Conservation (phyloP, 2,113 vertebrate genomes). For the Terrapene triunguis region DNA sequence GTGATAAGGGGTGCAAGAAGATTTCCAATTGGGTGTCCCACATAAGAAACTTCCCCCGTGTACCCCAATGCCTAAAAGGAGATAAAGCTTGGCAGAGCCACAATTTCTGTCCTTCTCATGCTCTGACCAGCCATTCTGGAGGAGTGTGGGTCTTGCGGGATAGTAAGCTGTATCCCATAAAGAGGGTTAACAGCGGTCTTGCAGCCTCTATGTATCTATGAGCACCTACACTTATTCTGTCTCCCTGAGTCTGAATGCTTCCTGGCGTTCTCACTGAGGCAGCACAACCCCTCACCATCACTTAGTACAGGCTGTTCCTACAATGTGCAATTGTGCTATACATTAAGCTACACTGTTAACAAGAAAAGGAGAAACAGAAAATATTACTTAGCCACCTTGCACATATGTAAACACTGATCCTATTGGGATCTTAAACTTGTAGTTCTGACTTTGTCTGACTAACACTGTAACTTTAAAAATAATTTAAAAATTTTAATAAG, state of each 20-base stretch:
- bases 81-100: background rate
- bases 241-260: background rate
- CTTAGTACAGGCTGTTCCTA: background rate
- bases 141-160: background rate
- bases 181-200: fast-evolving
- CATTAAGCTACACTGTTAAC: background rate
- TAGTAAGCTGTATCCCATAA: background rate
- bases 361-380: background rate
- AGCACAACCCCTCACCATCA: background rate
- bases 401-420: background rate
- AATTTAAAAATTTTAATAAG: background rate
- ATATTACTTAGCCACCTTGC: background rate
- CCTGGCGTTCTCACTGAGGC: background rate
- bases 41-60: background rate
- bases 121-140: background rate
- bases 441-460: background rate
- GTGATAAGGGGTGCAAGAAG: background rate
- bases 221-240: background rate
- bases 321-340: background rate
- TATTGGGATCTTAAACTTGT: background rate
- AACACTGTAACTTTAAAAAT: background rate
- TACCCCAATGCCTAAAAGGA: background rate
- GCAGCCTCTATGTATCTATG: background rate
- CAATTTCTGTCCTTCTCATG: background rate
- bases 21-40: background rate